Percentiles rank a stretch among this genome's conserved stretches.
phyloP scores from a whole-genome alignment of 2,113 vertebrate genomes.

The Cavia porcellus region DNA sequence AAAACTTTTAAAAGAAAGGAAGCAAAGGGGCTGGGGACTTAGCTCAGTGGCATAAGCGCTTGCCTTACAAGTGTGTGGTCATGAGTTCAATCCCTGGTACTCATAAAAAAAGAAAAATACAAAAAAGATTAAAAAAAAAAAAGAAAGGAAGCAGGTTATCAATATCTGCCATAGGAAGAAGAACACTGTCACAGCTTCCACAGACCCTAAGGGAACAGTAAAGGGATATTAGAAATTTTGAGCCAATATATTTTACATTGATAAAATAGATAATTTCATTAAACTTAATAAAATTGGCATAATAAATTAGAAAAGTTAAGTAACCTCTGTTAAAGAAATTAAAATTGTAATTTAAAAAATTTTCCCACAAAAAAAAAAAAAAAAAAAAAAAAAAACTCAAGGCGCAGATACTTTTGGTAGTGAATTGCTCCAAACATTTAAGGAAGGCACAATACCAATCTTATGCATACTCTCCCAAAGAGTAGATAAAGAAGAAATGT shows the following conservation, averaged over 20 bases:
- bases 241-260: not conserved
- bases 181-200: not conserved
- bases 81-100: too few relatives aligned
- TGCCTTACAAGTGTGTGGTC: too few relatives aligned
- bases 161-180: not conserved
- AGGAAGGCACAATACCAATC: too few relatives aligned
- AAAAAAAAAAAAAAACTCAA: too few relatives aligned
- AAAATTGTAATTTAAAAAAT: not conserved
- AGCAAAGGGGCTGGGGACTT: not conserved
- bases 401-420: too few relatives aligned
- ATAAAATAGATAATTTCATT: not conserved
- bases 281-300: constrained; percentile 8
- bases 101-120: too few relatives aligned
- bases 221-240: not conserved
- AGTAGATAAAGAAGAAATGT: too few relatives aligned
- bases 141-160: too few relatives aligned
- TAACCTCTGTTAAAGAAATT: not conserved
- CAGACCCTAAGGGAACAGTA: not conserved
- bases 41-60: too few relatives aligned
- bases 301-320: constrained; percentile 9
- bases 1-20: not conserved
- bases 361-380: constrained; percentile 17
- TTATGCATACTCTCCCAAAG: too few relatives aligned
- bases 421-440: too few relatives aligned
- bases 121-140: too few relatives aligned